phyloP scores from a whole-genome alignment of 2,888 invertebrate species.

The Torymus aiolomorphi region DNA sequence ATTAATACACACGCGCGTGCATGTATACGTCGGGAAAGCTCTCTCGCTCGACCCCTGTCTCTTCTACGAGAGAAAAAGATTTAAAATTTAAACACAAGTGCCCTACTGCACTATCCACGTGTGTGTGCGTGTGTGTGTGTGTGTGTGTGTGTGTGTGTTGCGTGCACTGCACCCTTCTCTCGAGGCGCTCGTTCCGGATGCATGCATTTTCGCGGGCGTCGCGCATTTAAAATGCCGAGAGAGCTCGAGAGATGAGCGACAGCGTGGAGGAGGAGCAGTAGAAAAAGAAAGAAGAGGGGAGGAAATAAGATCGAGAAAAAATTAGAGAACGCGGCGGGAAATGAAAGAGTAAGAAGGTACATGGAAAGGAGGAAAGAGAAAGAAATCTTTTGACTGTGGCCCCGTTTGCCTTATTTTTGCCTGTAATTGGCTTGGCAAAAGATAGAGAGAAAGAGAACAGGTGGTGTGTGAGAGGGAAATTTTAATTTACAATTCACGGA shows the following conservation, averaged over 20 bases:
- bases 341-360: background rate
- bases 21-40: slow-evolving; percentile 28
- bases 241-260: background rate
- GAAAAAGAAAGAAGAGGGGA: background rate
- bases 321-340: background rate
- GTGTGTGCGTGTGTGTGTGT: no score
- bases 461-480: slow-evolving; percentile 6
- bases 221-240: slow-evolving; percentile 58
- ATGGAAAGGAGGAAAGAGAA: background rate
- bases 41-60: slow-evolving; percentile 2
- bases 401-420: background rate
- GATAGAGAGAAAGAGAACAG: slow-evolving; percentile 8
- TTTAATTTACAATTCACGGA: slow-evolving; percentile 45
- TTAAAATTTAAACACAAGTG: slow-evolving; percentile 69
- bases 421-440: slow-evolving; percentile 26
- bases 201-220: slow-evolving; percentile 64
- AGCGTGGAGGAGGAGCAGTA: background rate
- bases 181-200: slow-evolving; percentile 67
- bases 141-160: no score
- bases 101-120: slow-evolving; percentile 59
- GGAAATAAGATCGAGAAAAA: background rate
- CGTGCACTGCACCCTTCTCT: slow-evolving; percentile 58
- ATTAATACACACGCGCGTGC: slow-evolving; percentile 24
- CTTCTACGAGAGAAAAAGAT: slow-evolving; percentile 63
- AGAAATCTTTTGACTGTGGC: background rate